Conservation (phyloP, 1,140 invertebrate species). For the Neodiprion pinetum region DNA sequence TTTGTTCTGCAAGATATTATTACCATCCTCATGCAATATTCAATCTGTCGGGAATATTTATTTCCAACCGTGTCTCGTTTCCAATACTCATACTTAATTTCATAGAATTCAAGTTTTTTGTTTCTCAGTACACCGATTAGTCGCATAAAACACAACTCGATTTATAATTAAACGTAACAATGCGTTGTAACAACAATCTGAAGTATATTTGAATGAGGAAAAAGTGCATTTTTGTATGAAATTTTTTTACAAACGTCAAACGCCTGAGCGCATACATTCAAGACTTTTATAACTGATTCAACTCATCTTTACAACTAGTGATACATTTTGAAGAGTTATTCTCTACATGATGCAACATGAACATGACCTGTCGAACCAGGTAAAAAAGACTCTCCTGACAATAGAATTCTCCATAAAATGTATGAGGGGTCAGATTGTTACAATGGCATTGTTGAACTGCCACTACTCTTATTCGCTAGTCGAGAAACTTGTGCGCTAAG, state of each 20-base stretch:
- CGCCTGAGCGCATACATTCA: no score
- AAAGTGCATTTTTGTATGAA: no score
- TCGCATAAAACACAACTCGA: no score
- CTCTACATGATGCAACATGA: constrained; percentile 32
- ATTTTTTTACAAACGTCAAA: no score
- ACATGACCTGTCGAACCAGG: constrained; percentile 40
- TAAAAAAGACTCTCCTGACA: constrained; percentile 20
- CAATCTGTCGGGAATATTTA: background rate
- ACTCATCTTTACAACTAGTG: no score
- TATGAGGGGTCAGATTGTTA: constrained; percentile 35
- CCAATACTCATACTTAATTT: background rate
- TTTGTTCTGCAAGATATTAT: constrained; percentile 31
- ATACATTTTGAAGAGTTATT: no score
- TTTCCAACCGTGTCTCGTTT: background rate
- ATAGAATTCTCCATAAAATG: constrained; percentile 22
- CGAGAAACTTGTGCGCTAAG: background rate
- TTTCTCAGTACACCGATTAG: no score
- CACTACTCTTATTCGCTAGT: background rate
- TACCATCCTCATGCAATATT: constrained; percentile 43
- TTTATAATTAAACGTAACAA: no score
- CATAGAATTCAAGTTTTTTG: background rate
- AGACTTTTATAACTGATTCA: no score
- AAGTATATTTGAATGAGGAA: no score
- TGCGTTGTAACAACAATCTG: no score
- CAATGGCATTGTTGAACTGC: constrained; percentile 33